These are phyloP conservation scores for Pygathrix nemaeus DNA, from an alignment of 2,113 vertebrate species.

Conservation along the genomic window DNA sequence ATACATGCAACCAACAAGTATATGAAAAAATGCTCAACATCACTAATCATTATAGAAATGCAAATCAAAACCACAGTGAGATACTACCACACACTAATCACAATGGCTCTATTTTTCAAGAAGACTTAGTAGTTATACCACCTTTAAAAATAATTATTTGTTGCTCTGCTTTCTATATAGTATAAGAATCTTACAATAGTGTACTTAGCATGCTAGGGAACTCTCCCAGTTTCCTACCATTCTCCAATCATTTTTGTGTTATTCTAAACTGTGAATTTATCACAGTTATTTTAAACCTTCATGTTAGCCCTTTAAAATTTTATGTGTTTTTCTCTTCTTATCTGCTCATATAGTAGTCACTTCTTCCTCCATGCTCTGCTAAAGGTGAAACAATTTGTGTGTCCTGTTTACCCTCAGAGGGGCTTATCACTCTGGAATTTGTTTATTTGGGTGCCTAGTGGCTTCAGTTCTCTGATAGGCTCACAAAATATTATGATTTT, in stretches of 20 bases:
- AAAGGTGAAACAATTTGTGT: not conserved
- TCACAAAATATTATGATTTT: not conserved
- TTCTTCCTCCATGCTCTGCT: not conserved
- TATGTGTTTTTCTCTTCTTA: not conserved
- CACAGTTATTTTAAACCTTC: not conserved
- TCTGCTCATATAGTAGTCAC: not conserved
- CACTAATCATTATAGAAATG: too few species aligned
- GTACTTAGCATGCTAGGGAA: not conserved
- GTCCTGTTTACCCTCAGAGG: not conserved
- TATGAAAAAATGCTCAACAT: too few species aligned
- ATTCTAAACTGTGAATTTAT: not conserved
- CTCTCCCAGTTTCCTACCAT: not conserved
- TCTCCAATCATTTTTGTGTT: not conserved
- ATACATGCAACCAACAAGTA: too few species aligned
- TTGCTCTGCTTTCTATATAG: not conserved
- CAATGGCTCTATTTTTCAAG: too few species aligned
- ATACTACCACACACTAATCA: too few species aligned
- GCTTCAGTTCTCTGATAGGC: not conserved
- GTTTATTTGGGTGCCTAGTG: not conserved
- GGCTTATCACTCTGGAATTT: not conserved
- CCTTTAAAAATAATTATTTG: not conserved
- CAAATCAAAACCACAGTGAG: too few species aligned
- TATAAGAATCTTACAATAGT: not conserved
- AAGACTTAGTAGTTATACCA: not conserved
- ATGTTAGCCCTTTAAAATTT: not conserved